Conservation (phyloP, 2,797 vertebrate species). For the Pseudochirops cupreus region DNA sequence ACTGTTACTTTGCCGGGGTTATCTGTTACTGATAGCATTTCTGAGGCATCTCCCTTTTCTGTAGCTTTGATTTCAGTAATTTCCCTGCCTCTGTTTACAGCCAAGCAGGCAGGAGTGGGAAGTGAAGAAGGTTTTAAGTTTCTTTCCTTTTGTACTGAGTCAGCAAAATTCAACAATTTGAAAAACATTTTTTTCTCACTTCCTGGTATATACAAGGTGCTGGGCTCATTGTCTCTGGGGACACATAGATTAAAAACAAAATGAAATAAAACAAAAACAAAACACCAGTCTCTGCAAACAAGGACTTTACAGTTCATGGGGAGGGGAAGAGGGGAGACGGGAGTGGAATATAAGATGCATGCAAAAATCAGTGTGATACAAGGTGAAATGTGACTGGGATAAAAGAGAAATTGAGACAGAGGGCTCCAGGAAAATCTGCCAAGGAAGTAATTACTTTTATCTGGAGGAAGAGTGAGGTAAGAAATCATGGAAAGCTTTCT, state of each 20-base stretch:
- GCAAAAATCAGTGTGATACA: background rate
- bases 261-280: background rate
- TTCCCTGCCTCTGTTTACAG: constrained; percentile 19
- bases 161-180: constrained; percentile 20
- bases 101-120: constrained; percentile 7
- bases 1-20: constrained; percentile 20
- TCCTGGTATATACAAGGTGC: background rate
- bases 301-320: background rate
- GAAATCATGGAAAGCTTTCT: background rate
- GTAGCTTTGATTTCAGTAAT: background rate
- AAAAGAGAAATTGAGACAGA: background rate
- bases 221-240: background rate
- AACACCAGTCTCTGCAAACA: background rate
- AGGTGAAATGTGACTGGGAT: background rate
- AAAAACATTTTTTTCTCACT: background rate
- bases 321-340: no score
- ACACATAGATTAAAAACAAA: background rate
- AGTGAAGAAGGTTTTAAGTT: background rate
- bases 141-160: constrained; percentile 24
- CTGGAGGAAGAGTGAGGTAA: background rate
- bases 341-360: background rate
- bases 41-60: background rate
- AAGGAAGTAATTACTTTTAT: background rate
- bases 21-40: background rate
- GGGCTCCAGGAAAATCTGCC: background rate